Base-by-base conservation (phyloP, 2,113 vertebrate genomes). In the Malurus cyaneus region DNA sequence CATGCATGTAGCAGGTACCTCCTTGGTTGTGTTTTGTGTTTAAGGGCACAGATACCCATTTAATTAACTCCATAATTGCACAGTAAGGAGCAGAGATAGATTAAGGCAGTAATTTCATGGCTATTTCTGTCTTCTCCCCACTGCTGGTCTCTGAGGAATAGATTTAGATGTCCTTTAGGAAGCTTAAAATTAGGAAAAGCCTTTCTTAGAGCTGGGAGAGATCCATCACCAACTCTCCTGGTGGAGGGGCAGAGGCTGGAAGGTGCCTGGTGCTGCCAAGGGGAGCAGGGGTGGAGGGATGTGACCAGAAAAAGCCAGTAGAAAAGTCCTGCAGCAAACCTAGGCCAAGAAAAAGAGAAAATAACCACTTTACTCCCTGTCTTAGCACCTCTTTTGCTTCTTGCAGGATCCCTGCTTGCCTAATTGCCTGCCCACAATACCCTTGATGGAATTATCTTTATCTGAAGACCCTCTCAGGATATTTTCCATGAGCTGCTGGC, bases 11-110 rank as follows among this genome's bases (percentile, higher is more conserved):
- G 86, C 80, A 92, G 88, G 78, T 87, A 32, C 80, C 66, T 96
- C 56, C 84, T 62, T 62, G 60, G 64, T 20, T 44, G 28, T 73
- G 62, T 74, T 96, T 95, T 57, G 67, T 73, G 80, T 88, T 26
- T 25, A 39, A 86, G 83, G 81, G 86, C 81, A 62, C 42, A 80
- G 88, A 59, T 41, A 47, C 49, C 76, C 84, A 39, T 94, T 95
- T 95, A 86, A 91, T 74, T 92, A 95, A 80, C 76, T 91, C 78
- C 61, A 6, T 76, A 77, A 89, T 39, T 84, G 65, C 62, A 60
- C 83, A 74, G 66, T 64, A 44, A 69, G 65, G 50, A 60, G 82
- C 41, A 76, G 46, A 69, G 52, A 65, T 31, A 49, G 88, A 71
- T 89, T 49, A 94, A 88, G 57, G 62, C 46, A 84, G 29, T 61